These are phyloP conservation scores for Tonatia bakeri DNA, from an alignment of 2,113 vertebrate species.

Conservation along the genomic window DNA sequence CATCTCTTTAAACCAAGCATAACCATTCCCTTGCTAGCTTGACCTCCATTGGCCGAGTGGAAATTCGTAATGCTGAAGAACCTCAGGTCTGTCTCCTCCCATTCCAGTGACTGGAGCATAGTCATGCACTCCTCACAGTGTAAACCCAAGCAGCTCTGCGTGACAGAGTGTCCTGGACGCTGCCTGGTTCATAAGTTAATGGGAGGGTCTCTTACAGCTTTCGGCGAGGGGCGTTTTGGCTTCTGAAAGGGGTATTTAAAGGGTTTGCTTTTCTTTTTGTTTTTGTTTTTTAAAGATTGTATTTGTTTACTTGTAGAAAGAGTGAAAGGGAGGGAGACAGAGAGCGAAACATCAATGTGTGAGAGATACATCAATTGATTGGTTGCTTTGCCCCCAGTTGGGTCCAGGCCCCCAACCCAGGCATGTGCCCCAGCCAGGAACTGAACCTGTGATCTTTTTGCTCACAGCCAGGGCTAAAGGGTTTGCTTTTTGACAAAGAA, in stretches of 20 bases:
- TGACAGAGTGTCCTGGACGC: background rate
- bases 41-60: constrained; percentile 41
- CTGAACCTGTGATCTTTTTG: no score
- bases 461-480: background rate
- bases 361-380: no score
- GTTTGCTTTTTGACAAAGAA: constrained; percentile 33
- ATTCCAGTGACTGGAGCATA: constrained; percentile 17
- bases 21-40: constrained; percentile 64
- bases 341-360: no score
- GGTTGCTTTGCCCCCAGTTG: no score
- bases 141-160: background rate
- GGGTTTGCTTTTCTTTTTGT: constrained; percentile 15
- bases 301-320: no score
- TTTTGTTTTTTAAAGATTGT: no score
- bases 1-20: constrained; percentile 65
- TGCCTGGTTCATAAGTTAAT: background rate
- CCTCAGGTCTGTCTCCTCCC: constrained; percentile 31
- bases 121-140: background rate
- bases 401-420: no score
- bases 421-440: no score
- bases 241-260: constrained; percentile 35
- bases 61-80: constrained; percentile 30
- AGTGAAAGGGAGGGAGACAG: no score
- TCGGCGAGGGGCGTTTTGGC: background rate
- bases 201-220: constrained; percentile 3